These are phyloP conservation scores for Rhinella marina DNA, from an alignment of 2,797 vertebrate genomes.

Conservation along the genomic window DNA sequence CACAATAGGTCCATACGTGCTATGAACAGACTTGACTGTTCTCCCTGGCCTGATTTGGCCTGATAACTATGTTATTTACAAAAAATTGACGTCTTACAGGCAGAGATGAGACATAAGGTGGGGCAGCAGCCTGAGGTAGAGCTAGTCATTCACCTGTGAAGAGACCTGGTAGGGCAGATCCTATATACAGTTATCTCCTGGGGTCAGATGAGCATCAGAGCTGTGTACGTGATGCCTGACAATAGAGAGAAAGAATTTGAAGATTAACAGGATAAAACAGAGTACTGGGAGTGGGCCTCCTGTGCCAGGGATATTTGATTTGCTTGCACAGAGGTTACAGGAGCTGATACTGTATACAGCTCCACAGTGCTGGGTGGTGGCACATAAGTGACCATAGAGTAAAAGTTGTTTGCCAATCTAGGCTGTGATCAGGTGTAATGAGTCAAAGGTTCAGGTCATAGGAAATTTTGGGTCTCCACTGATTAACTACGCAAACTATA, in stretches of 20 bases:
- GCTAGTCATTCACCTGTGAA: constrained; percentile 54
- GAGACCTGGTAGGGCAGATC: constrained; percentile 40
- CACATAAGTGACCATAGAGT: not conserved
- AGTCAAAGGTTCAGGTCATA: not conserved
- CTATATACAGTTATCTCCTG: constrained; percentile 28
- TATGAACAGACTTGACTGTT: constrained; percentile 18
- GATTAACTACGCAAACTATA: no score
- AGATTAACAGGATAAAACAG: constrained; percentile 53
- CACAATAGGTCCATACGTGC: not conserved
- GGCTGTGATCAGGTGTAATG: not conserved
- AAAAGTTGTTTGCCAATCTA: not conserved
- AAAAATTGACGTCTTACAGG: constrained; percentile 43
- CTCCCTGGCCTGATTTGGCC: not conserved
- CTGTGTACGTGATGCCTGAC: constrained; percentile 48
- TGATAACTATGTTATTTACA: constrained; percentile 37
- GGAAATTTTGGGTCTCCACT: no score
- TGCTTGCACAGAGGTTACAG: not conserved
- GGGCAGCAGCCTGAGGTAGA: constrained; percentile 15
- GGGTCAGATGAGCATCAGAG: constrained; percentile 43
- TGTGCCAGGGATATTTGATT: constrained; percentile 16
- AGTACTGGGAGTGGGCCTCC: not conserved
- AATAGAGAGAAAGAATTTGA: constrained; percentile 45
- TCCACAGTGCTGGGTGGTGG: not conserved
- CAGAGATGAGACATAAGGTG: constrained; percentile 42
- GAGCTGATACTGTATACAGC: not conserved